Evolutionary conservation across 2,113 vertebrate species (phyloP), one percentile per base, ranked within the genome.

Genomic region (Odocoileus virginianus): DNA sequence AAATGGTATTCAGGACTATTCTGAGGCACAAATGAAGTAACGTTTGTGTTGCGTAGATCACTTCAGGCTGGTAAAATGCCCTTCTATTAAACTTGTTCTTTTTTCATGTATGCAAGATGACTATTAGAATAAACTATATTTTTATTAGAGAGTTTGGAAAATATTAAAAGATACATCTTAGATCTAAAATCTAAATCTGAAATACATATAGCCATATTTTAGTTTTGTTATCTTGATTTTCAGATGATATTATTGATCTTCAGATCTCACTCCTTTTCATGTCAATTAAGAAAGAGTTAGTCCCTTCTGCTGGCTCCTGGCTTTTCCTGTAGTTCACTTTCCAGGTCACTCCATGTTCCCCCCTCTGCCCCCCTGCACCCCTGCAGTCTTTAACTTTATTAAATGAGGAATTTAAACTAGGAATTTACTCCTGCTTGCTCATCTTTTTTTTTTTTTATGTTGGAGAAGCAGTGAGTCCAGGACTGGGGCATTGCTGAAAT

Each of bases 181-280:
- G 7, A 36, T 55, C 52, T 40, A 36, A 55, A 55, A 25, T 27
- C 81, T 83, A 40, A 55, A 83, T 27, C 11, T 55, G 36, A 89
- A 64, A 16, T 57, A 36, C 5, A 36, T 81, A 36, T 3, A 54
- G 25, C 16, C 19, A 19, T 36, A 60, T 36, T 90, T 92, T 58
- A n/a, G 45, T 55, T 93, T 52, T 33, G 43, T 86, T 84, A 79
- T 95, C 87, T 61, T 58, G 36, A 89, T 78, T 89, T 91, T 97
- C 50, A 78, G 93, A 23, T 78, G 47, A 14, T 54, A 6, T n/a
- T 61, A 25, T 45, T 83, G 83, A 60, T 85, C 67, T 60, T 55
- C 50, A 23, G 47, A 33, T 21, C 27, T 54, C 36, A 85, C 27
- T 45, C 15, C 17, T 83, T 89, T 89, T 36, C 61, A 57, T 57